Evolutionary conservation across 2,113 vertebrate genomes (phyloP).

Genomic region (Echinops telfairi): DNA sequence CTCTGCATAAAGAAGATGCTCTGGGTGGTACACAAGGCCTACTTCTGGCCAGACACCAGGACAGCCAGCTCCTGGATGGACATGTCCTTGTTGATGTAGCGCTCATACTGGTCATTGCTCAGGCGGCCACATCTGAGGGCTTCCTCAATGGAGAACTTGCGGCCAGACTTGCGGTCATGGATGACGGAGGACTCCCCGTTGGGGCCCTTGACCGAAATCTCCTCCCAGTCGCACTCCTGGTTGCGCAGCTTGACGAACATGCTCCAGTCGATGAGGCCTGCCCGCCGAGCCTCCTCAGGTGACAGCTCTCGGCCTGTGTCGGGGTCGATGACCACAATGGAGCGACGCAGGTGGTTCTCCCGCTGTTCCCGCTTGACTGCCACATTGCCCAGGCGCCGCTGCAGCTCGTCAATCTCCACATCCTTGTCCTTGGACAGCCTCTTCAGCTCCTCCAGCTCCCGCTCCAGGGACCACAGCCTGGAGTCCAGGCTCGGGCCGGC

Average conservation of each 20-base stretch:
- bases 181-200: constrained; percentile 95
- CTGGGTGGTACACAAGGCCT: constrained; percentile 49
- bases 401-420: constrained; percentile 92
- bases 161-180: constrained; percentile 96
- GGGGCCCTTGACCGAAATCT: constrained; percentile 95
- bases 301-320: constrained; percentile 96
- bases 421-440: constrained; percentile 93
- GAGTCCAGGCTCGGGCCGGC: constrained; percentile 90
- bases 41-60: constrained; percentile 92
- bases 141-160: constrained; percentile 96
- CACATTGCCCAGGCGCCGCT: constrained; percentile 92
- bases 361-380: constrained; percentile 95
- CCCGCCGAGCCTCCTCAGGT: constrained; percentile 95
- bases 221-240: constrained; percentile 99
- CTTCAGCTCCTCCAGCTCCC: constrained; percentile 92
- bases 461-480: constrained; percentile 92
- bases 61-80: constrained; percentile 97
- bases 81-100: constrained; percentile 96
- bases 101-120: constrained; percentile 91
- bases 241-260: constrained; percentile 97
- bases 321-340: constrained; percentile 97
- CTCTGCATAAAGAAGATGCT: background rate
- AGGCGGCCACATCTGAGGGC: constrained; percentile 92
- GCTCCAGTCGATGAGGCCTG: constrained; percentile 97
- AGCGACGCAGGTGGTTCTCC: constrained; percentile 96